Evolutionary conservation across 2,797 vertebrate genomes (phyloP).

Genomic region (Neostethus bicornis): DNA sequence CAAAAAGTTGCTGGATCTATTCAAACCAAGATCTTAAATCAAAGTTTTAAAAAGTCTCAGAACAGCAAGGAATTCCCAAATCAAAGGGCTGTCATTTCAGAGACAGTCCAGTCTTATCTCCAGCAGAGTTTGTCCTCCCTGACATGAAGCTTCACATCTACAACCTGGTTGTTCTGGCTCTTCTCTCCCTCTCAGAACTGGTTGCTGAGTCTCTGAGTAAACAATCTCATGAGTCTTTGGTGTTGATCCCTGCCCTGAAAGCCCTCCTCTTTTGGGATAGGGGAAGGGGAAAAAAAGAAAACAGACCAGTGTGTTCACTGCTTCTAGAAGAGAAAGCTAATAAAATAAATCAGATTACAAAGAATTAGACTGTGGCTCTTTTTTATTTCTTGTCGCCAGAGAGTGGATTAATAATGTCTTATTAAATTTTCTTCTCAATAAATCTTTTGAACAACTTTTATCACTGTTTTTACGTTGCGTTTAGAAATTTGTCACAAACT

Average conservation of each 20-base stretch:
- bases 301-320: conserved; percentile 34
- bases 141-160: conserved; percentile 26
- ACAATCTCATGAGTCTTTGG: conserved; percentile 47
- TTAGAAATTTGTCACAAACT: no score
- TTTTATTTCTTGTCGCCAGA: background rate
- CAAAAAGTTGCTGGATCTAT: conserved; percentile 24
- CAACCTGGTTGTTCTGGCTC: conserved; percentile 31
- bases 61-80: conserved; percentile 29
- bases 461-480: background rate
- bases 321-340: background rate
- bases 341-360: conserved; percentile 5
- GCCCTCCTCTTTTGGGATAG: conserved; percentile 57
- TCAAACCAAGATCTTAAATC: conserved; percentile 7
- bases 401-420: background rate
- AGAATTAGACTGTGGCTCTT: background rate
- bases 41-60: conserved; percentile 28
- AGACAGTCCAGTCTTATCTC: conserved; percentile 56
- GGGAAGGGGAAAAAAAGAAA: conserved; percentile 40
- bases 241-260: conserved; percentile 49
- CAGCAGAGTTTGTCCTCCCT: conserved; percentile 19
- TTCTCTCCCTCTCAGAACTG: conserved; percentile 36
- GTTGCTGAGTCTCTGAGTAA: conserved; percentile 24
- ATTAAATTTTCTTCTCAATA: background rate
- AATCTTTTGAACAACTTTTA: background rate
- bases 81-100: conserved; percentile 32